Conservation (phyloP, 2,888 invertebrate genomes). For the Drosophila paranaensis region DNA sequence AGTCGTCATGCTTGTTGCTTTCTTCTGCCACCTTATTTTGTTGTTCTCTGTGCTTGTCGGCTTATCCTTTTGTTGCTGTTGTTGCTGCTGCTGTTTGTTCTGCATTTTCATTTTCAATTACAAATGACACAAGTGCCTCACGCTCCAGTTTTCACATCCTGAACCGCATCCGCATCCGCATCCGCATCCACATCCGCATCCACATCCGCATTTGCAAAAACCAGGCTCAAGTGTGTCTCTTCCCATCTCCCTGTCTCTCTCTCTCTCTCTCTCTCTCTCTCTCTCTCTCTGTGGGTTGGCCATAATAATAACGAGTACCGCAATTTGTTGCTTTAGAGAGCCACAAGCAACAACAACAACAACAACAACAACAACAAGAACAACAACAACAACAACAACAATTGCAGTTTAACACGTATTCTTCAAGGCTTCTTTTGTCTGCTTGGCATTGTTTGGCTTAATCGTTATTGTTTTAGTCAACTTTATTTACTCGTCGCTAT, state of each 20-base stretch:
- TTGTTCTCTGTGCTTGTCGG: conserved; percentile 33
- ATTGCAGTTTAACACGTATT: conserved; percentile 53
- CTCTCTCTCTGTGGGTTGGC: conserved; percentile 23
- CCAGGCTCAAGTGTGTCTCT: conserved; percentile 31
- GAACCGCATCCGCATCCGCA: conserved; percentile 21
- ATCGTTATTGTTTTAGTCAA: conserved; percentile 7
- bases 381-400: too few relatives aligned
- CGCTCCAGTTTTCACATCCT: conserved; percentile 66
- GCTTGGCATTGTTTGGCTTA: background rate
- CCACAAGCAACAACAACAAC: conserved; percentile 20
- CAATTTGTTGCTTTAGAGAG: conserved; percentile 64
- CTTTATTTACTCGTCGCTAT: background rate
- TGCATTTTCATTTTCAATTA: conserved; percentile 79
- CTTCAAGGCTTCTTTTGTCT: conserved; percentile 25
- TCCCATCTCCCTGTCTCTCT: background rate
- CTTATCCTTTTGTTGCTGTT: conserved; percentile 51
- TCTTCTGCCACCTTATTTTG: background rate
- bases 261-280: background rate
- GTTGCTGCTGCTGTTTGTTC: conserved; percentile 58
- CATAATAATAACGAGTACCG: conserved; percentile 66
- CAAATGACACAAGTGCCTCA: conserved; percentile 80
- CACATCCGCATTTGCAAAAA: conserved; percentile 17
- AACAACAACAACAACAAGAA: conserved; percentile 28
- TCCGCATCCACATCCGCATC: background rate
- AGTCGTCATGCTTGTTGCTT: background rate